Percentiles rank a stretch among this genome's conserved stretches.
These are phyloP conservation scores for Notarius lentiginosus DNA, from an alignment of 2,113 vertebrate genomes.

Conservation along the genomic window DNA sequence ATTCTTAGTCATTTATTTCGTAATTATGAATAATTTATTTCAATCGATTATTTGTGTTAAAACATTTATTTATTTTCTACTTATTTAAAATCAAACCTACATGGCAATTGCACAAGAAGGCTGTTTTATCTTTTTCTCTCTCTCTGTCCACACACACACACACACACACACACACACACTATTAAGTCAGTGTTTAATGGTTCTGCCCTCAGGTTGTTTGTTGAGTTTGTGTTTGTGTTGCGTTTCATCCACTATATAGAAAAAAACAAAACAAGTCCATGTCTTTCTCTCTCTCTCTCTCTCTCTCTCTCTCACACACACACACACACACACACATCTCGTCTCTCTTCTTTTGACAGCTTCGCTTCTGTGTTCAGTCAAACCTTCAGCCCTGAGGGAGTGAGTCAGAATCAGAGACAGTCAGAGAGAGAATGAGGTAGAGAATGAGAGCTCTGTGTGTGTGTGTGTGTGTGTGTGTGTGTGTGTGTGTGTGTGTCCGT, in stretches of 20 bases:
- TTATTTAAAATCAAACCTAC: background rate
- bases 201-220: constrained; percentile 24
- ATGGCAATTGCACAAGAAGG: background rate
- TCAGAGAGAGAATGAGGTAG: constrained; percentile 57
- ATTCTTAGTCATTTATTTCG: background rate
- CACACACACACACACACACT: constrained; percentile 12
- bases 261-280: constrained; percentile 38
- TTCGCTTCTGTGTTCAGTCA: constrained; percentile 69
- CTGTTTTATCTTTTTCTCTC: background rate
- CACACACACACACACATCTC: constrained; percentile 25
- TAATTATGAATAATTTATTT: background rate
- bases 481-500: background rate
- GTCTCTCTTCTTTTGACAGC: constrained; percentile 58
- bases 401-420: constrained; percentile 47
- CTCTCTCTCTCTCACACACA: constrained; percentile 30
- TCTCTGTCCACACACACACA: background rate
- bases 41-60: background rate
- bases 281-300: constrained; percentile 17
- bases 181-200: background rate
- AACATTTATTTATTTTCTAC: background rate
- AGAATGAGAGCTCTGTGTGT: constrained; percentile 44
- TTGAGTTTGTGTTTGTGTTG: constrained; percentile 44
- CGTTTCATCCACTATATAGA: constrained; percentile 40
- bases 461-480: constrained; percentile 33
- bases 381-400: constrained; percentile 67